Evolutionary conservation across 2,113 vertebrate genomes (phyloP), one percentile per base, ranked within the genome.

Genomic region (Pongo pygmaeus): DNA sequence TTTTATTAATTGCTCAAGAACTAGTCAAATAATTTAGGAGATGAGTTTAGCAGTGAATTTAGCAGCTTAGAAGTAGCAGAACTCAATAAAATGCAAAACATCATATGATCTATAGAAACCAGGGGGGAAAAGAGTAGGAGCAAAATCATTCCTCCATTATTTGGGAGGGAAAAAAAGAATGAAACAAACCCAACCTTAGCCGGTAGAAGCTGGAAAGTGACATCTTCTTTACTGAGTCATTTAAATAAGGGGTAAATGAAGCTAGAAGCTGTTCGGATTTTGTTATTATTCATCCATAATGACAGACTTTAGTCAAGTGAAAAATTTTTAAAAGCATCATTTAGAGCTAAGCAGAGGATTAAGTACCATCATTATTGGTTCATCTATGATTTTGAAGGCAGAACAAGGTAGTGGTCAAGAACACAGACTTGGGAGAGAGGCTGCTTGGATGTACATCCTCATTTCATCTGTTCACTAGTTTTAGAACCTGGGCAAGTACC

Each of bases 1-100:
- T 81, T 75, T 67, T 57, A 40, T 64, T 38, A 80, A 48, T 84
- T 93, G 64, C 50, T 97, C n/a, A 83, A 80, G 50, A 97, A 89
- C 74, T 77, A 95, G 59, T n/a, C 13, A 43, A 72, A 93, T 22
- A 93, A 74, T 64, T 91, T 52, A 61, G 93, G 81, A 78, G 38
- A 61, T 14, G 13, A 55, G 30, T 85, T 35, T 79, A 69, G 78
- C 79, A 59, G 23, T 22, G 35, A 93, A 57, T n/a, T 32, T 94
- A 67, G 64, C 50, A 43, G 30, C 57, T 81, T 92, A 69, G 27
- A 84, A 81, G 67, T 4, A 79, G 38, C 20, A 79, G 67, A 78
- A 75, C n/a, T 93, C 16, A 70, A 2, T 25, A 50, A 91, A 94
- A 46, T 48, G 3, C 69, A 64, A 43, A 80, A 8, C 13, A 43